phyloP scores from a whole-genome alignment of 2,797 vertebrate species.

The Pangasius mekongensis region DNA sequence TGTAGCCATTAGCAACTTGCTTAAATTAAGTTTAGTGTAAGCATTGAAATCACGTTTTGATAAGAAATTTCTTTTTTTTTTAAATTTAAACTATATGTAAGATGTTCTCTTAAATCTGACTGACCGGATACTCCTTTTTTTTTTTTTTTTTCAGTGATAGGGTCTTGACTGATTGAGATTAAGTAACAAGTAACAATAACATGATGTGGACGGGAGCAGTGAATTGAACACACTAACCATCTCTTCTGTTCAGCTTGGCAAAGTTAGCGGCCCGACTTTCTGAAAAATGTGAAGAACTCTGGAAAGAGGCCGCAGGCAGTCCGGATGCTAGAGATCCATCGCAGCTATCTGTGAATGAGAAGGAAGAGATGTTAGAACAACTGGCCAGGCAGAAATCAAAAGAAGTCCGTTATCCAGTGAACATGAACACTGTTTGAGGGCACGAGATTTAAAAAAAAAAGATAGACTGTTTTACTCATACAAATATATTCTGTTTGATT shows the following conservation, averaged over 20 bases:
- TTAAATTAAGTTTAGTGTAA: not conserved
- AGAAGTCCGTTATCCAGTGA: not conserved
- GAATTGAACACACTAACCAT: conserved; percentile 79
- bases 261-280: conserved; percentile 84
- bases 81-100: not conserved
- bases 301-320: conserved; percentile 85
- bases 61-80: not conserved
- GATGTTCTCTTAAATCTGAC: not conserved
- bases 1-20: not conserved
- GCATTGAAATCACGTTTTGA: not conserved
- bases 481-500: conserved; percentile 25
- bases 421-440: conserved; percentile 3
- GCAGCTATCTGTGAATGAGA: conserved; percentile 84
- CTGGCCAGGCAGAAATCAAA: conserved; percentile 15
- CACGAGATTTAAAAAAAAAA: not conserved
- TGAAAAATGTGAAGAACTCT: conserved; percentile 90
- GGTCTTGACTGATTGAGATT: not conserved
- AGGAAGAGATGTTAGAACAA: conserved; percentile 42
- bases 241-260: conserved; percentile 90
- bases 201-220: not conserved
- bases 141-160: not conserved
- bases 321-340: conserved; percentile 82
- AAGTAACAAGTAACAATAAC: not conserved
- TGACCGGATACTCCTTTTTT: not conserved
- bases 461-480: not conserved